A percentile compares a stretch with the other conserved stretches of the same genome.
Evolutionary conservation across 2,888 invertebrate species (phyloP).

Genomic region (Elegia similella): DNA sequence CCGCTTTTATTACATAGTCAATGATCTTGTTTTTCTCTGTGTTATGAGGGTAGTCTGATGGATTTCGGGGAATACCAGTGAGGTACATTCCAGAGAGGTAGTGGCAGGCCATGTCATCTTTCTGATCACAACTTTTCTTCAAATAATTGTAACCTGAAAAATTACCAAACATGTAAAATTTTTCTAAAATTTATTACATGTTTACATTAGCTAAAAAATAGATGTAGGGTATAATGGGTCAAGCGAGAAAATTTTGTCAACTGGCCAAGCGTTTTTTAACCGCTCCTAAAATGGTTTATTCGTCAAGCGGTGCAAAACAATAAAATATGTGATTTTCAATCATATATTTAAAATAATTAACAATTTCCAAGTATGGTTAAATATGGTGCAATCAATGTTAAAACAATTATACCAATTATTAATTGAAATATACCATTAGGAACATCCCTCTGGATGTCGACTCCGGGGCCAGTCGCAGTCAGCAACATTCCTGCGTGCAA

Average conservation of each 20-base stretch:
- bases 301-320: too few species aligned
- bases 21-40: constrained; percentile 62
- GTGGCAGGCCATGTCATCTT: constrained; percentile 88
- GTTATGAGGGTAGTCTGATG: constrained; percentile 67
- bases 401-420: too few species aligned
- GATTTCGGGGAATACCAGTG: constrained; percentile 84
- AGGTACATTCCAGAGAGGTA: constrained; percentile 90
- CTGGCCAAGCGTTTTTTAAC: too few species aligned
- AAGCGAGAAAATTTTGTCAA: too few species aligned
- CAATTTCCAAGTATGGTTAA: too few species aligned
- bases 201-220: too few species aligned
- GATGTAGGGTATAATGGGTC: too few species aligned
- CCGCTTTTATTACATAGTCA: constrained; percentile 82
- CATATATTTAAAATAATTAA: too few species aligned
- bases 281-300: too few species aligned
- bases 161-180: constrained; percentile 4
- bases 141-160: constrained; percentile 80
- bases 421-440: constrained; percentile 82
- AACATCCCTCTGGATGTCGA: constrained; percentile 80
- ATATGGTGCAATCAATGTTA: too few species aligned
- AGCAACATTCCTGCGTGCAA: constrained; percentile 87
- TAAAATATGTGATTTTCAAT: too few species aligned
- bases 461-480: constrained; percentile 81
- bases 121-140: constrained; percentile 81
- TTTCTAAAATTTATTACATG: too few species aligned